phyloP scores from a whole-genome alignment of 53 echinoderm and acorn worm genomes.

The Zoroaster sp. region DNA sequence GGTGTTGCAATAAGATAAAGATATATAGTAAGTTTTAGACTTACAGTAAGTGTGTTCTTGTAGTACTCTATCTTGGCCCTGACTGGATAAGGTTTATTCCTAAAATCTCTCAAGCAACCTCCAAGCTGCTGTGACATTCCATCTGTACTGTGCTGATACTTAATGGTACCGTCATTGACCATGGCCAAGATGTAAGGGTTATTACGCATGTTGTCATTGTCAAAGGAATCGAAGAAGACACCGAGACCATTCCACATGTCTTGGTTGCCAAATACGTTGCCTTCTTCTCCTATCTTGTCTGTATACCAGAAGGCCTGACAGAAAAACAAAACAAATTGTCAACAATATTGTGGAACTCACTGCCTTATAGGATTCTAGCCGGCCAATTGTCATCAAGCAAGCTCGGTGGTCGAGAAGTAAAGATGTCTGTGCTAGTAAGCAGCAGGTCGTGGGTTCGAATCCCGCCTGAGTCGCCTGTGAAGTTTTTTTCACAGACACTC shows the following conservation, averaged over 20 bases:
- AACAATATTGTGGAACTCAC: too few species aligned
- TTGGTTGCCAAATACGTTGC: constrained; percentile 78
- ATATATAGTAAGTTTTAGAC: neutral
- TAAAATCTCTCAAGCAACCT: constrained; percentile 94
- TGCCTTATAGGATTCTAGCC: too few species aligned
- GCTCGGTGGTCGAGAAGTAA: too few species aligned
- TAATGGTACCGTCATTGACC: constrained; percentile 81
- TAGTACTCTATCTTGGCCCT: constrained; percentile 98
- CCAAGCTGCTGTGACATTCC: constrained; percentile 91
- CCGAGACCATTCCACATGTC: constrained; percentile 97
- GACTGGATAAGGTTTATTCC: constrained; percentile 94
- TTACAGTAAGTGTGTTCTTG: constrained; percentile 92
- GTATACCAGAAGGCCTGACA: constrained; percentile 90
- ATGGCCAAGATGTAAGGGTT: constrained; percentile 93
- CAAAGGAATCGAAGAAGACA: constrained; percentile 97
- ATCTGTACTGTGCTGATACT: constrained; percentile 88
- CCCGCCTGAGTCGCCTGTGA: too few species aligned
- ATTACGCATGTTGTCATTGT: constrained; percentile 96
- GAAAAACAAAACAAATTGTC: neutral
- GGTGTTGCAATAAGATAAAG: neutral
- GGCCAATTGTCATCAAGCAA: too few species aligned
- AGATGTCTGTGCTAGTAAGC: too few species aligned
- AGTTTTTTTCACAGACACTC: too few species aligned
- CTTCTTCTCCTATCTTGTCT: constrained; percentile 38
- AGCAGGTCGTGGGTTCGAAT: too few species aligned